Conservation (phyloP, 2,797 vertebrate genomes). For the Oryzias dopingdopingensis region DNA sequence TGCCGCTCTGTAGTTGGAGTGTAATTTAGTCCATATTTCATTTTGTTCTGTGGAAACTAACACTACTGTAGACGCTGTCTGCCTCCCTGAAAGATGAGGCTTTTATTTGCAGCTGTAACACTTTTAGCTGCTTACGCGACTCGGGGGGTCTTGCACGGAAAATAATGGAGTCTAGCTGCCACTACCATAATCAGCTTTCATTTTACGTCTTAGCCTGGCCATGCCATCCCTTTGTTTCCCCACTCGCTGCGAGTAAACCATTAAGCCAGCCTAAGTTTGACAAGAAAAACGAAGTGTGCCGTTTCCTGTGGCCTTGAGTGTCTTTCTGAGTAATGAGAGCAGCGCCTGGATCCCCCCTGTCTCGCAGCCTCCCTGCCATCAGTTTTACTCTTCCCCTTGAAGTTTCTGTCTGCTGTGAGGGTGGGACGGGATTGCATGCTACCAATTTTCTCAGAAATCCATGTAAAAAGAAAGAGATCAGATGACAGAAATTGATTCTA, state of each 20-base stretch:
- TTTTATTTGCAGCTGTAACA: constrained; percentile 33
- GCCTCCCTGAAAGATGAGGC: constrained; percentile 28
- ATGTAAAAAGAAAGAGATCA: constrained; percentile 23
- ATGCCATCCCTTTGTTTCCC: constrained; percentile 57
- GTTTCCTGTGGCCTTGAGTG: constrained; percentile 77
- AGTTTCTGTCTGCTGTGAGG: constrained; percentile 61
- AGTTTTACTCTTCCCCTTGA: constrained; percentile 61
- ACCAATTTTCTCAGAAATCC: constrained; percentile 6
- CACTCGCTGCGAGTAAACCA: constrained; percentile 69
- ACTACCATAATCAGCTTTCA: constrained; percentile 9
- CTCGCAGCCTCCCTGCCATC: constrained; percentile 24
- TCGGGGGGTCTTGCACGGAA: constrained; percentile 41
- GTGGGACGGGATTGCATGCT: constrained; percentile 33
- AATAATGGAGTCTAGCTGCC: constrained; percentile 16
- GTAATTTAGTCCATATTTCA: constrained; percentile 64
- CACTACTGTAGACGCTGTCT: constrained; percentile 14
- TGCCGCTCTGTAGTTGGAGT: constrained; percentile 42
- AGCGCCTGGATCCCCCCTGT: constrained; percentile 40
- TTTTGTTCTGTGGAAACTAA: constrained; percentile 37
- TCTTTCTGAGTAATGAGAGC: constrained; percentile 80
- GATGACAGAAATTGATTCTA: constrained; percentile 18
- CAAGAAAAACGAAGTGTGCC: constrained; percentile 82
- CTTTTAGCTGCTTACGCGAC: constrained; percentile 21
- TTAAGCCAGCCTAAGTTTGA: constrained; percentile 74
- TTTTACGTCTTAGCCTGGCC: constrained; percentile 38